Base-by-base conservation (phyloP, 2,797 vertebrate genomes). In the Bryconaethiops microstoma region DNA sequence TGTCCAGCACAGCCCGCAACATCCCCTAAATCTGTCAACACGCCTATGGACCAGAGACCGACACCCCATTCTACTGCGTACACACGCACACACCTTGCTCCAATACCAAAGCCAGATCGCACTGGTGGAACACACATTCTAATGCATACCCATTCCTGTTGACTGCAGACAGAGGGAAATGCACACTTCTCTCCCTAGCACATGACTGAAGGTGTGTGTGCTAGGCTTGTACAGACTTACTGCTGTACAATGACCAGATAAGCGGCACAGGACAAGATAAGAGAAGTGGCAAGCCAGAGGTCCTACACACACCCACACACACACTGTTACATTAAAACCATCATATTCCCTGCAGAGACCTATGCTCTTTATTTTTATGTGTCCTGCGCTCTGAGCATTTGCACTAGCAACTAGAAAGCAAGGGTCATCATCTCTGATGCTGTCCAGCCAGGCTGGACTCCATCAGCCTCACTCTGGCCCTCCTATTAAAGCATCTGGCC, bases 1-100 rank as follows among this genome's bases (percentile, higher is more conserved):
- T 96, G 96, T 97, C 96, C 96, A 93, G 94, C 95, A 94, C 92
- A 91, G 90, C 96, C 95, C 96, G 94, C 94, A 96, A 94, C 97
- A 97, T 98, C 95, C 97, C 96, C 95, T 99, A 99, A 99, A 99
- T 99, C 97, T 98, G 96, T 98, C 97, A 98, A 91, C 96, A 94
- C 95, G 91, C 93, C 95, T 94, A 6, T 67, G 93, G 95, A 92
- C 90, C 91, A 59, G 95, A 91, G 92, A 94, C 94, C 92, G 79
- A 48, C 84, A 52, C 79, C 79, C 78, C 67, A 82, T 77, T 82
- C 81, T 82, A 62, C 82, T 57, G 21, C 69, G 74, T 78, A 9
- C 80, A 69, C 78, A 65, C 57, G 74, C 52, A 64, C 75, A 69
- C 79, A 83, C 77, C 79, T 74, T 73, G 76, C 42, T 42, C n/a